Conservation (phyloP, 2,888 invertebrate species). For the Griposia aprilina region DNA sequence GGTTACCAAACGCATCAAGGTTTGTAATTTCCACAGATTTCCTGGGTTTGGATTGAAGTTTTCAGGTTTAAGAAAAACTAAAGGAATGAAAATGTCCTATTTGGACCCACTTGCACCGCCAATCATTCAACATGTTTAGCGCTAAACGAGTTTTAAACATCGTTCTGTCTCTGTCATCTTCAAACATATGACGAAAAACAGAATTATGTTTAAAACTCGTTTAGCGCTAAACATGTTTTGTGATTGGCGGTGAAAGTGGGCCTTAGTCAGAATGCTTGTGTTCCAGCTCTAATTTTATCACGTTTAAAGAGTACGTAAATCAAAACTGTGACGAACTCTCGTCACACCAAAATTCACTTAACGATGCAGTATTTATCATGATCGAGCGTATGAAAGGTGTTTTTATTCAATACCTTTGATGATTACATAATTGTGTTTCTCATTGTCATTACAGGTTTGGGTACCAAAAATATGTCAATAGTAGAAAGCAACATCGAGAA, state of each 20-base stretch:
- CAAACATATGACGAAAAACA: no score
- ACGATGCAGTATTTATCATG: not conserved
- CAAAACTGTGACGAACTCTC: not conserved
- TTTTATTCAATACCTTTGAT: not conserved
- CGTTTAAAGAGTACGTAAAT: not conserved
- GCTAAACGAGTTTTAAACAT: no score
- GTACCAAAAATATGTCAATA: conserved; percentile 66
- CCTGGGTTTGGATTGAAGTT: not conserved
- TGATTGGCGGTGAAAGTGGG: no score
- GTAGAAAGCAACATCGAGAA: conserved; percentile 74
- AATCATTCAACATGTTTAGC: no score
- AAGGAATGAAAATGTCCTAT: no score
- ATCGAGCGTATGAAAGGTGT: not conserved
- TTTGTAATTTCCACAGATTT: not conserved
- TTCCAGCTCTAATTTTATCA: not conserved
- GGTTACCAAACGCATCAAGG: not conserved
- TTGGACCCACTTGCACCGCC: no score
- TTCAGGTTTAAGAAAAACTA: not conserved
- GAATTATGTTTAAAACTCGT: no score
- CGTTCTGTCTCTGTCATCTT: no score
- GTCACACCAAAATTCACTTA: not conserved
- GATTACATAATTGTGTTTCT: not conserved
- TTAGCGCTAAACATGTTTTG: no score
- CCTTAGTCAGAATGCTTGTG: not conserved
- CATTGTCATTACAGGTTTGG: conserved; percentile 65